Evolutionary conservation across 2,888 invertebrate genomes (phyloP), one percentile per base, ranked within the genome.

Genomic region (Rhagium mordax): DNA sequence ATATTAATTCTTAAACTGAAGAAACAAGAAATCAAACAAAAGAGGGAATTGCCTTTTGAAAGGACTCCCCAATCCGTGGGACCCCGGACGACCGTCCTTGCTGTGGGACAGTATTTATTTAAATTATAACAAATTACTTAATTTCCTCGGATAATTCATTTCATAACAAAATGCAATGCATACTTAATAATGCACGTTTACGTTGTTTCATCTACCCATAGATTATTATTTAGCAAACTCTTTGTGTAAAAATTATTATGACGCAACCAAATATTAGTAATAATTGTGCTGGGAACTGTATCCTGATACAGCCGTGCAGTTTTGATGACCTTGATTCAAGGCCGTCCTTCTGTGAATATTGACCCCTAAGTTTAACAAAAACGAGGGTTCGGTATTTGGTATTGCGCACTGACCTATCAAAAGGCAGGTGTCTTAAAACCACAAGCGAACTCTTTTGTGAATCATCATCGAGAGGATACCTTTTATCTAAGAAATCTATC

Each of bases 271-370:
- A 41, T 41, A 41, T n/a, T 41, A 15, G 33, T 10, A 33, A 15
- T 41, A 3, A 41, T 41, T 41, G 41, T 41, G 41, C 41, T n/a
- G 41, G 41, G 41, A 41, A 41, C n/a, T 10, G 41, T 41, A 41
- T 41, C 41, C 41, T 41, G 41, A 41, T 41, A 41, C n/a, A n/a
- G 18, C 33, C 33, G n/a, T 59, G 59, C 59, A 59, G 33, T 21
- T 27, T 59, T 15, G 33, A 16, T n/a, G 59, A 16, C 59, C 59
- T 59, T 59, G 59, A 59, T 8, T 59, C 59, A 59, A 59, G 59
- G 59, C 33, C 18, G 10, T 8, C 15, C 8, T 16, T 59, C 33
- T 8, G 6, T 20, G 57, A 59, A 27, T 59, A 21, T 59, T 59
- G 59, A 59, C 27, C 59, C 57, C 24, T 15, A 21, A 21, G 29